Conservation (phyloP, 2,113 vertebrate genomes). For the Amphiprion ocellaris region DNA sequence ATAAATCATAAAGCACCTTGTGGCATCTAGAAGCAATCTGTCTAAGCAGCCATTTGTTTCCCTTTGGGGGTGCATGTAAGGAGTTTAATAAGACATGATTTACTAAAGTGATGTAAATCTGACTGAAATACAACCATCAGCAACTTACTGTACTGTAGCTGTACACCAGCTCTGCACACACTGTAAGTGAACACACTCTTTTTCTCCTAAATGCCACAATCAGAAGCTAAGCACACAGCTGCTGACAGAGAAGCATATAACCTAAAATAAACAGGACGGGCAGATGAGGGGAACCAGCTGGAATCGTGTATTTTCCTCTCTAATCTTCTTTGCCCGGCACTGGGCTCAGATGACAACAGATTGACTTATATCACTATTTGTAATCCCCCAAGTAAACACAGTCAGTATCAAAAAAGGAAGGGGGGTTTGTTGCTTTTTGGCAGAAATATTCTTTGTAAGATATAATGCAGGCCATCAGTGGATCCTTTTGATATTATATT, state of each 20-base stretch:
- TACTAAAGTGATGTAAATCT: constrained; percentile 43
- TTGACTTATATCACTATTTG: constrained; percentile 50
- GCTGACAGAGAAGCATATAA: constrained; percentile 16
- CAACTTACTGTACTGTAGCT: constrained; percentile 12
- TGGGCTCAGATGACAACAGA: constrained; percentile 34
- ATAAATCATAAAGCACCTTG: constrained; percentile 40
- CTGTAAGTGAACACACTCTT: no score
- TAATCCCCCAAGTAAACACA: constrained; percentile 47
- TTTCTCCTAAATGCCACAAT: constrained; percentile 37
- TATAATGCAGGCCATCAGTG: background rate
- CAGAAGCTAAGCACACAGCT: constrained; percentile 25
- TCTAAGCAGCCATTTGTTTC: constrained; percentile 29
- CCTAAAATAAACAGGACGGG: constrained; percentile 1
- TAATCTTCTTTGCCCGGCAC: constrained; percentile 64
- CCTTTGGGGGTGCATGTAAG: constrained; percentile 14
- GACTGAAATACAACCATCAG: constrained; percentile 29
- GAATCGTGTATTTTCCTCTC: constrained; percentile 37
- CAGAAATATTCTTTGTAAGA: background rate
- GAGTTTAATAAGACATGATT: constrained; percentile 40
- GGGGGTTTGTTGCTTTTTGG: constrained; percentile 17
- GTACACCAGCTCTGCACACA: constrained; percentile 12
- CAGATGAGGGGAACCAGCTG: constrained; percentile 3
- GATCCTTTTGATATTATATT: background rate
- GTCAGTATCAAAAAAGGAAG: constrained; percentile 48
- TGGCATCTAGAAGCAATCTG: constrained; percentile 46